Conservation (phyloP, 2,113 vertebrate species). For the Lepus timidus region DNA sequence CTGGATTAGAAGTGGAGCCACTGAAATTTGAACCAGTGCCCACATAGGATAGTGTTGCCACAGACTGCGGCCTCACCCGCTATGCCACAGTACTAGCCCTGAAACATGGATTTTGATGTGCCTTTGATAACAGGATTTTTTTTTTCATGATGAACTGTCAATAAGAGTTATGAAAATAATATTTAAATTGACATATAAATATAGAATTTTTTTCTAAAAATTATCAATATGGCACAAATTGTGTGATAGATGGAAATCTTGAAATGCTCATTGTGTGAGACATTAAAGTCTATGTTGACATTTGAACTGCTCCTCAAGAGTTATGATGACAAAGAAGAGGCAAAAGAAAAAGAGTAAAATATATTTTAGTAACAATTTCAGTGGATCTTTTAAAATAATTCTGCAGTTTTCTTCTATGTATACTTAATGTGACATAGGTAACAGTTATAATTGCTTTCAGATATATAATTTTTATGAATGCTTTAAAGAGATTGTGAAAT, state of each 20-base stretch:
- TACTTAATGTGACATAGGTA: not conserved
- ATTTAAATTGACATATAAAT: slow-evolving; percentile 1
- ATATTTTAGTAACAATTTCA: slow-evolving; percentile 78
- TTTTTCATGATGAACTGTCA: not conserved
- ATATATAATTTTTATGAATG: slow-evolving; percentile 74
- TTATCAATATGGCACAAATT: slow-evolving; percentile 17
- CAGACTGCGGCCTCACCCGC: too few species aligned
- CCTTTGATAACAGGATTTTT: not conserved
- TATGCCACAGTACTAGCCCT: too few species aligned
- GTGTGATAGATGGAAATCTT: slow-evolving; percentile 26
- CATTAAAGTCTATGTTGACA: not conserved
- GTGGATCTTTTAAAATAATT: slow-evolving; percentile 65
- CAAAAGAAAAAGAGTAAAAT: slow-evolving; percentile 38
- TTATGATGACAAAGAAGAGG: slow-evolving; percentile 18
- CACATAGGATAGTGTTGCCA: too few species aligned
- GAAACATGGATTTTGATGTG: not conserved
- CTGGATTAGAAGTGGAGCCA: too few species aligned
- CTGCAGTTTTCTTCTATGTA: slow-evolving; percentile 20
- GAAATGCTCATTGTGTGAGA: slow-evolving; percentile 57
- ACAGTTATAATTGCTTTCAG: slow-evolving; percentile 61
- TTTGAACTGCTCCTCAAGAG: slow-evolving; percentile 62
- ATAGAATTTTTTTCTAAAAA: slow-evolving; percentile 23
- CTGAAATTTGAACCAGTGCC: too few species aligned
- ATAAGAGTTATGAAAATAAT: not conserved
- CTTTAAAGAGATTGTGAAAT: not conserved